Conservation (phyloP, 2,888 invertebrate genomes). For the Lasioglossum zephyrum region DNA sequence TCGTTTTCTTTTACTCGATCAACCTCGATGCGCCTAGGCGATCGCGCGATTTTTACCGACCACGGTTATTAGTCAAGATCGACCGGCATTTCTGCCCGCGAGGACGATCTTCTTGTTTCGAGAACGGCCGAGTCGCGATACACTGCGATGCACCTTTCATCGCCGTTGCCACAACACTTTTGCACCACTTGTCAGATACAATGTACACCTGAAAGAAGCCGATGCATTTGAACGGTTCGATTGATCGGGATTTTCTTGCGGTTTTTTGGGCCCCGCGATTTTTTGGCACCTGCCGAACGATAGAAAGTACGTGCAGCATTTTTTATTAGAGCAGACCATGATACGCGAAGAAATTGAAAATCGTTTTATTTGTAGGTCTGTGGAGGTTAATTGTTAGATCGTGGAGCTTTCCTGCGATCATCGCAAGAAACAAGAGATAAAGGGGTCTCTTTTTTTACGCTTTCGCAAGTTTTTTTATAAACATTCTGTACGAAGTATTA, state of each 20-base stretch:
- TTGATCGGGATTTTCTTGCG: neutral
- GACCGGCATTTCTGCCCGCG: slow-evolving; percentile 25
- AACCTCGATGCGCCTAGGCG: slow-evolving; percentile 27
- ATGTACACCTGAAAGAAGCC: neutral
- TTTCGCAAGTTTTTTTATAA: no score
- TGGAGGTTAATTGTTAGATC: neutral
- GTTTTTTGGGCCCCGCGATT: neutral
- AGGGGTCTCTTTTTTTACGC: no score
- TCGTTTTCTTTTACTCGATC: slow-evolving; percentile 41
- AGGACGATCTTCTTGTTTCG: slow-evolving; percentile 12
- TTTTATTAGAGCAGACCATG: neutral
- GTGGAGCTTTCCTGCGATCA: neutral
- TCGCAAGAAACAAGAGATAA: neutral
- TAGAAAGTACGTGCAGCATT: neutral
- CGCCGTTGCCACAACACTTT: neutral
- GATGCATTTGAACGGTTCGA: neutral
- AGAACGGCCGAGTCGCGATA: neutral
- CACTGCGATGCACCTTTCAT: neutral
- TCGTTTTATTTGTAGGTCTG: neutral
- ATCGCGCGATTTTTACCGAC: slow-evolving; percentile 38
- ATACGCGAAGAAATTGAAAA: neutral
- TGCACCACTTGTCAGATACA: neutral
- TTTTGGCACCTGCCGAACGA: neutral
- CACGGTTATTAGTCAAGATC: slow-evolving; percentile 52
- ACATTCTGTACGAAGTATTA: no score